Evolutionary conservation across 2,797 vertebrate genomes (phyloP).

Genomic region (Melanotaenia trifasciata): DNA sequence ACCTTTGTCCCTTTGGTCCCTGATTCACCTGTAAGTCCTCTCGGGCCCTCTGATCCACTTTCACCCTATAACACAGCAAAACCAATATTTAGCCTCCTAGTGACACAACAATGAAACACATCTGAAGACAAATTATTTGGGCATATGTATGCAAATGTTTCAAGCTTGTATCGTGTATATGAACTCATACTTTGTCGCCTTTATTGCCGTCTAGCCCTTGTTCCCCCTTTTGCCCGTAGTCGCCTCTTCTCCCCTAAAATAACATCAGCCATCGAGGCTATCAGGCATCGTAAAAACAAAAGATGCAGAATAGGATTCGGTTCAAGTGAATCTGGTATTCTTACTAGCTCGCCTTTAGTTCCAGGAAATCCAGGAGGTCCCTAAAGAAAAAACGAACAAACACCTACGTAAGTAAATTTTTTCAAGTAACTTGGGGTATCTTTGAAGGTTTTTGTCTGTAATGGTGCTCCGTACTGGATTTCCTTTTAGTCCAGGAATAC

Average conservation of each 20-base stretch:
- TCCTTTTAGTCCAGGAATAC: slow-evolving; percentile 88
- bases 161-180: not conserved
- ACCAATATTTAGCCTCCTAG: not conserved
- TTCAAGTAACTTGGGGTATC: not conserved
- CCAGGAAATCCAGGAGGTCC: slow-evolving; percentile 82
- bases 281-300: slow-evolving; percentile 4
- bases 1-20: slow-evolving; percentile 84
- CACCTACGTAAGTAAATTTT: slow-evolving; percentile 35
- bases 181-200: slow-evolving; percentile 88
- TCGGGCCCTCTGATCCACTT: slow-evolving; percentile 79
- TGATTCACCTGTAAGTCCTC: slow-evolving; percentile 79
- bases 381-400: slow-evolving; percentile 62
- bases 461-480: slow-evolving; percentile 62
- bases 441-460: slow-evolving; percentile 10
- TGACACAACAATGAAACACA: slow-evolving; percentile 11
- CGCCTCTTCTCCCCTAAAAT: slow-evolving; percentile 93
- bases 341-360: slow-evolving; percentile 88
- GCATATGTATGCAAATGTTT: not conserved
- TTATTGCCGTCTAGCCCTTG: slow-evolving; percentile 81
- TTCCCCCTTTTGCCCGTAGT: slow-evolving; percentile 89
- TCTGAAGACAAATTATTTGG: not conserved
- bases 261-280: slow-evolving; percentile 18
- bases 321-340: slow-evolving; percentile 34
- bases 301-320: not conserved
- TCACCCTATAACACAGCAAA: slow-evolving; percentile 80